phyloP scores from a whole-genome alignment of 2,113 vertebrate species.

The Lophotis ruficrista region DNA sequence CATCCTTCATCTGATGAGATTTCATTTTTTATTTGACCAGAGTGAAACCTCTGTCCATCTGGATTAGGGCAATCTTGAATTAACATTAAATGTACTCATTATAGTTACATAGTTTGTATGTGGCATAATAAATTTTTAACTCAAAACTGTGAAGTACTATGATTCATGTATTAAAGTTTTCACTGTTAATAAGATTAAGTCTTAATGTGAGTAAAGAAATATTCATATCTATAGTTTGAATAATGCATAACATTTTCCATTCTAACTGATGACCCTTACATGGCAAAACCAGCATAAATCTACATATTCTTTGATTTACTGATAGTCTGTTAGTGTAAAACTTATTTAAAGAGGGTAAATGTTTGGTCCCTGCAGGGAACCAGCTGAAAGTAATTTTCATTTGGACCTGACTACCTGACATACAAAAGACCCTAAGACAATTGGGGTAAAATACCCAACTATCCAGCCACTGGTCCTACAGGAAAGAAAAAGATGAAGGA shows the following conservation, averaged over 20 bases:
- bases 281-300: conserved; percentile 69
- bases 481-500: background rate
- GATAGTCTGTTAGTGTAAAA: conserved; percentile 62
- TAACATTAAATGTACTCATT: conserved; percentile 81
- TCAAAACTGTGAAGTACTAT: conserved; percentile 75
- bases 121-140: conserved; percentile 68
- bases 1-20: conserved; percentile 79
- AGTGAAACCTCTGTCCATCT: conserved; percentile 77
- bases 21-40: conserved; percentile 82
- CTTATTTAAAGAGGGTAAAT: conserved; percentile 71
- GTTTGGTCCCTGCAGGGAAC: conserved; percentile 64
- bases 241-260: conserved; percentile 71
- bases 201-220: conserved; percentile 70
- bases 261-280: conserved; percentile 53
- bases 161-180: conserved; percentile 75
- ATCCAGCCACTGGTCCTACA: background rate
- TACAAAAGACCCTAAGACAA: conserved; percentile 1
- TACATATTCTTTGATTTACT: conserved; percentile 68
- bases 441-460: conserved; percentile 24
- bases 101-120: conserved; percentile 71
- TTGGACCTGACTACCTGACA: conserved; percentile 40
- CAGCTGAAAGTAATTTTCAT: conserved; percentile 50
- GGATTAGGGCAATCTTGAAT: conserved; percentile 80
- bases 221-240: conserved; percentile 68
- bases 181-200: conserved; percentile 79